Evolutionary conservation across 1,140 invertebrate species (phyloP), one percentile per base, ranked within the genome.

Genomic region (Brachionus angularis): DNA sequence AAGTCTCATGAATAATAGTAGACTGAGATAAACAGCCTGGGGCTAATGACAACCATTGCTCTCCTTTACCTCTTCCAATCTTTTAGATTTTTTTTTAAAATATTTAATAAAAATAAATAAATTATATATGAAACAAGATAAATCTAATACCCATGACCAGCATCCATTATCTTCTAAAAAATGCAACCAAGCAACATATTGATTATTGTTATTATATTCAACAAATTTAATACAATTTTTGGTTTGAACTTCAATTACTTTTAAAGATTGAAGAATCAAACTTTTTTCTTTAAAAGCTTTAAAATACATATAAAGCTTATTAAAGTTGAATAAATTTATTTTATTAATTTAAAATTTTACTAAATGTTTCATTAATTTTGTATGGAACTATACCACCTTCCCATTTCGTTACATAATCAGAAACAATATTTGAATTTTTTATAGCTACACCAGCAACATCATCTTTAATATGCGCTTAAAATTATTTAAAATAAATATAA

Each of bases 1-100:
- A 95, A 64, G 98, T 81, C 81, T 98, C 96, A 80, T 99, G 96
- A 1, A 98, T 93, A 12, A 98, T 93, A 74, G 98, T 98, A 27
- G 95, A 96, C 25, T 34, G 42, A 12, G 27, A 27, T 44, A 69
- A 23, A 23, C 64, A 69, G 12, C 64, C 64, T 49, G 44, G 27
- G 10, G 25, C 64, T 2, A 69, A 18, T 14, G 42, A 49, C 16
- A 69, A 16, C 46, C 29, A 29, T 23, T 69, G 64, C 21, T 69
- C 46, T 27, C 64, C 64, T 2, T 34, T 52, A 0, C 44, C 36
- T 42, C 18, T 64, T 14, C 58, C 58, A 31, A 64, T 64, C 58
- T 64, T 2, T 10, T 10, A 47, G n/a, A n/a, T n/a, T n/a, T n/a
- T n/a, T n/a, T 36, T 42, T 31, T 18, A 53, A 39, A 64, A 64